A percentile compares a stretch with the other conserved stretches of the same genome.
These are phyloP conservation scores for Smutsia gigantea DNA, from an alignment of 2,797 vertebrate species.

Conservation along the genomic window DNA sequence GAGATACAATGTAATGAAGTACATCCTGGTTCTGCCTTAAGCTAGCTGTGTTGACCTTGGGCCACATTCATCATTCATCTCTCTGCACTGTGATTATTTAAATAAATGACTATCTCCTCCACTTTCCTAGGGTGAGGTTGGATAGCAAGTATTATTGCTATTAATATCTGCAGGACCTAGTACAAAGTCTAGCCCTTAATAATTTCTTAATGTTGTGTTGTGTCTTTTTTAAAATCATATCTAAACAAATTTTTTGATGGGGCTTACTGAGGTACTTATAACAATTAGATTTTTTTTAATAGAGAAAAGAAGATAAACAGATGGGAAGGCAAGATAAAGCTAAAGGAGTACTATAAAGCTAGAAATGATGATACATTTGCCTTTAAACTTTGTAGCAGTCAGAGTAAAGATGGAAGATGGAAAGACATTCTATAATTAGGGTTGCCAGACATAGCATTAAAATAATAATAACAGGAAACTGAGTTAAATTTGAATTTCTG, in stretches of 20 bases:
- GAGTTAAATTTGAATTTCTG: constrained; percentile 34
- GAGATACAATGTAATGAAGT: not conserved
- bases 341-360: not conserved
- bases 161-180: not conserved
- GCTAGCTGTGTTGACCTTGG: not conserved
- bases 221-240: not conserved
- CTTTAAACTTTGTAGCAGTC: not conserved
- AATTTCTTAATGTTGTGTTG: not conserved
- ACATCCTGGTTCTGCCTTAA: not conserved
- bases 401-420: not conserved
- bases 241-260: constrained; percentile 5
- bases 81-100: not conserved
- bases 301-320: constrained; percentile 36
- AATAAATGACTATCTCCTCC: not conserved
- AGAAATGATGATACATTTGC: not conserved
- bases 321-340: not conserved
- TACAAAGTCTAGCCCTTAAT: not conserved
- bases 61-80: not conserved
- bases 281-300: not conserved
- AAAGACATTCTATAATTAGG: not conserved
- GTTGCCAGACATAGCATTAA: not conserved
- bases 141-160: not conserved
- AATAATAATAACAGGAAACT: not conserved
- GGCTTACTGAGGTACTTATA: not conserved
- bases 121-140: not conserved